A percentile compares a stretch with the other conserved stretches of the same genome.
Conservation (phyloP, 2,113 vertebrate genomes). For the Pipra filicauda region DNA sequence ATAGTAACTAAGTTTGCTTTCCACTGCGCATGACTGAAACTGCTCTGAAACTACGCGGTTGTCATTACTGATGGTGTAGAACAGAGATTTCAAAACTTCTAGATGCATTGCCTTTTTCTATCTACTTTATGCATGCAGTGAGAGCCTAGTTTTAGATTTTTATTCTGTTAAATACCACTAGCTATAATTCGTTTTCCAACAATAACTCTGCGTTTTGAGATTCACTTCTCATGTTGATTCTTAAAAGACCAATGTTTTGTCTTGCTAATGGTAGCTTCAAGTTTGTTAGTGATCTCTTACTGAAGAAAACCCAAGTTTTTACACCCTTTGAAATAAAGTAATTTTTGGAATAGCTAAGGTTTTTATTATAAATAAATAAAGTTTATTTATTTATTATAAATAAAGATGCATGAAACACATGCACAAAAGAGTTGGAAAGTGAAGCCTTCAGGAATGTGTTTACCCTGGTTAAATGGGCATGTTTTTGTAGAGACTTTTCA, state of each 20-base stretch:
- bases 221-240: neutral
- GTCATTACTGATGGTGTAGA: conserved; percentile 20
- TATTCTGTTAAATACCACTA: neutral
- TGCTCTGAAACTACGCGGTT: neutral
- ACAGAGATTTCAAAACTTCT: neutral
- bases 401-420: neutral
- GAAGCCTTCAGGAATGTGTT: neutral
- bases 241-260: neutral
- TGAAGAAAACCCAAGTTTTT: neutral
- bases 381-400: neutral
- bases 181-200: neutral
- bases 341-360: neutral
- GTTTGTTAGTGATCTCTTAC: neutral
- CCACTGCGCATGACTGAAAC: neutral
- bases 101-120: neutral
- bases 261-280: neutral
- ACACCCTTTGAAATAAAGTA: neutral
- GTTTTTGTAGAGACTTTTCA: neutral
- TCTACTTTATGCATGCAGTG: neutral
- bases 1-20: neutral
- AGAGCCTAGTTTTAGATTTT: neutral
- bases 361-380: neutral
- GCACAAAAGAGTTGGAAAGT: neutral
- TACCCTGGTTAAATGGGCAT: neutral
- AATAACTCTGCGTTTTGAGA: neutral